Evolutionary conservation across 2,888 invertebrate genomes (phyloP), one percentile per base, ranked within the genome.

Genomic region (Adelphocoris suturalis): DNA sequence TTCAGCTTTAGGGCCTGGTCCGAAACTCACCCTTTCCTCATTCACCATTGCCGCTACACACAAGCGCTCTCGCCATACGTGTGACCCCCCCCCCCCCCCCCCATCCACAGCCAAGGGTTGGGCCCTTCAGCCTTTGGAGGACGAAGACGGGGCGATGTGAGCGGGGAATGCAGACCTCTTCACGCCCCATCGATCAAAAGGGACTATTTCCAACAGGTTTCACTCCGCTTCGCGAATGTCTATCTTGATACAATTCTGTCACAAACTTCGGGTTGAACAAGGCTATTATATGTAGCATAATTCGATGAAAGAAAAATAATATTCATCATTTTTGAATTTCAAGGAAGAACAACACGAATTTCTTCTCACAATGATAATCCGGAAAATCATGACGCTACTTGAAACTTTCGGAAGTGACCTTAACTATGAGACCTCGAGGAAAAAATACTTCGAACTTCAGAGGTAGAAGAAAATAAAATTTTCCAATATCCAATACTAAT

Each of bases 151-250:
- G 37, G n/a, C 1, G 76, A 76, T 14, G 46, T 13, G 76, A 5
- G 76, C 46, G 78, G 78, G 78, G 78, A 78, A 78, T 78, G 78
- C 78, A 47, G 78, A 78, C 78, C 78, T 27, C 78, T 78, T 78
- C 47, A 78, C 78, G 47, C 78, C 78, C 47, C 78, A 78, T 78
- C 78, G 78, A 78, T 78, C 78, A 78, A 78, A 78, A 78, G 78
- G n/a, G 78, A 37, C 78, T 78, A 78, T 78, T 78, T 78, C 78
- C 46, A 78, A 78, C 78, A 78, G 78, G 78, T 78, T 47, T 78
- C 68, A 47, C 78, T 19, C 46, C 78, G 14, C 78, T 78, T 78
- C 78, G 14, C 9, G 78, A 78, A 46, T 28, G 78, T 46, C 47
- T 78, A 78, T 78, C 78, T 46, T 78, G 19, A 78, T 78, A 78